Percentiles rank a stretch among this genome's conserved stretches.
Conservation (phyloP, 2,888 invertebrate species). For the Mechanitis mazaeus region DNA sequence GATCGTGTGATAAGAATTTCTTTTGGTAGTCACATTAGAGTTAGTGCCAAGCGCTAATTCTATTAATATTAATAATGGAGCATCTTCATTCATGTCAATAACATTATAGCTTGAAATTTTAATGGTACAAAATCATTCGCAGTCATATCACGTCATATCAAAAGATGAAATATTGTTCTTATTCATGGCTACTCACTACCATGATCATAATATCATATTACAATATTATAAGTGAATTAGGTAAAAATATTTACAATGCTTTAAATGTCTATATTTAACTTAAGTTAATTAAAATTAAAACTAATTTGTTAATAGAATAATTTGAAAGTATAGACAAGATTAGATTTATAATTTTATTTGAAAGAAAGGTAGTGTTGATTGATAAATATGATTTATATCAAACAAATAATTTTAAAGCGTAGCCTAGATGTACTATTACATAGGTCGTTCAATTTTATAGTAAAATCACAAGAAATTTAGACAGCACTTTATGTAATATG, state of each 20-base stretch:
- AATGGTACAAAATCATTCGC: slow-evolving; percentile 67
- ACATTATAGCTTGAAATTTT: slow-evolving; percentile 16
- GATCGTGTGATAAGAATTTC: slow-evolving; percentile 22
- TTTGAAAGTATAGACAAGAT: too few species aligned
- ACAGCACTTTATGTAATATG: slow-evolving; percentile 58
- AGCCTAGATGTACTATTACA: slow-evolving; percentile 44
- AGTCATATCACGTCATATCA: slow-evolving; percentile 72
- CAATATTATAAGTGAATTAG: slow-evolving; percentile 14
- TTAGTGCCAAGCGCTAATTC: slow-evolving; percentile 32
- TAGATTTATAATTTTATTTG: too few species aligned
- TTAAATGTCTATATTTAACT: slow-evolving; percentile 22
- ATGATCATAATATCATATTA: slow-evolving; percentile 12
- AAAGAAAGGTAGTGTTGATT: too few species aligned
- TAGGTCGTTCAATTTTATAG: slow-evolving; percentile 49
- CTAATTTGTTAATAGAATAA: too few species aligned
- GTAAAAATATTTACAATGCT: slow-evolving; percentile 24
- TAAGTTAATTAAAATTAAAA: neutral
- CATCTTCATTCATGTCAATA: slow-evolving; percentile 11
- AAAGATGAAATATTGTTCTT: slow-evolving; percentile 14
- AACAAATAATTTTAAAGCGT: slow-evolving; percentile 24
- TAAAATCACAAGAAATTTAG: slow-evolving; percentile 58
- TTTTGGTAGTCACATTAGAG: slow-evolving; percentile 17
- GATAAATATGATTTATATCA: too few species aligned
- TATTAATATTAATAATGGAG: slow-evolving; percentile 8
- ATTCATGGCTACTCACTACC: slow-evolving; percentile 10